Base-by-base conservation (phyloP, 2,888 invertebrate species). In the Chironomus tentans region DNA sequence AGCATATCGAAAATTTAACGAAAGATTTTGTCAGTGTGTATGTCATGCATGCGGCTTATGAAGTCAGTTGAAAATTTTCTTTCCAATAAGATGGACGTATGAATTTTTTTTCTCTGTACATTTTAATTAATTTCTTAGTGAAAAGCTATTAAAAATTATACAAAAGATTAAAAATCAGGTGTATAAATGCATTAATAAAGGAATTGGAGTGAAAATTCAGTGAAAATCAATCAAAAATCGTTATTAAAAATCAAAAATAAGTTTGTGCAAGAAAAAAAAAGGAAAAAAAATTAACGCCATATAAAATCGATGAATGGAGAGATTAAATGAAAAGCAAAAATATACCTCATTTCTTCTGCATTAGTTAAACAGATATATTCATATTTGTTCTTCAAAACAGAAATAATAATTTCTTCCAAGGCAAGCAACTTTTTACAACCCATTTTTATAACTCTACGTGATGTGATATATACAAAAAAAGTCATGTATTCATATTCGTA, bases 121-220 rank as follows among this genome's bases (percentile, higher is more conserved):
- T 71, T 50, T 71, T 71, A 56, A 46, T 21, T 71, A 46, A 56
- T 71, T 71, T 71, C 22, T 50, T 61, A 46, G 71, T 56, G 71
- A 71, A 71, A 71, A 71, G n/a, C n/a, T 15, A 13, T 24, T 28
- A n/a, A 24, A 28, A 71, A 71, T 56, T 65, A 21, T 6, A 65
- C 18, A 65, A 65, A 21, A 13, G 6, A 21, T 65, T 2, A 18
- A 0, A 4, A 4, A 22, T 65, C 22, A 10, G 13, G 65, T 65
- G 21, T 1, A 65, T 10, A 21, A 22, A 24, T 22, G 4, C 13
- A 21, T 21, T 2, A 13, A 2, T 65, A 13, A 21, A 13, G 21
- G 13, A 21, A 65, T 12, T 65, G 13, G 21, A 13, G 12, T 21
- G 5, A 65, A 65, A 22, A 4, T 65, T 65, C 21, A 65, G 21